A percentile compares a stretch with the other conserved stretches of the same genome.
Conservation (phyloP, 2,888 invertebrate species). For the Oligia fasciuncula region DNA sequence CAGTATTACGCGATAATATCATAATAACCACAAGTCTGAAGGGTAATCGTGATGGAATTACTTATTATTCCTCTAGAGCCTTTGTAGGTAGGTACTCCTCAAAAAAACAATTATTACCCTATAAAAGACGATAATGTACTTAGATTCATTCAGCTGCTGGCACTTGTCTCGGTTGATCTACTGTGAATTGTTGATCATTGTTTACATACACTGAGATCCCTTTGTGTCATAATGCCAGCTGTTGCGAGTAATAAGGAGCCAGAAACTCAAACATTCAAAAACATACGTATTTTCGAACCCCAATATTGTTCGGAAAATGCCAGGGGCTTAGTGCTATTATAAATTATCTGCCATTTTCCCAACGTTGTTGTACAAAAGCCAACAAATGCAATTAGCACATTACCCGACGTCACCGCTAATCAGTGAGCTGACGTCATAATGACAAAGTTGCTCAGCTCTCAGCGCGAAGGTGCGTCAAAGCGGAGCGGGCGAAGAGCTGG, state of each 20-base stretch:
- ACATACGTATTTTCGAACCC: background rate
- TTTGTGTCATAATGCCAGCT: background rate
- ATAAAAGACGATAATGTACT: background rate
- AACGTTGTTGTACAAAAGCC: background rate
- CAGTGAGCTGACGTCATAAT: constrained; percentile 37
- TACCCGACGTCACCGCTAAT: constrained; percentile 52
- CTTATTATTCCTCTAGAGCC: background rate
- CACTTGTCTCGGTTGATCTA: background rate
- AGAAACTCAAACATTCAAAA: background rate
- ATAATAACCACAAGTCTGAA: background rate
- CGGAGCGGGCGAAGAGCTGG: constrained; percentile 47
- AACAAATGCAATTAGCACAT: constrained; percentile 36
- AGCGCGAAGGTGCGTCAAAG: constrained; percentile 50
- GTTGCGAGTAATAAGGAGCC: background rate
- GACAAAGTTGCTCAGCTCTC: constrained; percentile 44
- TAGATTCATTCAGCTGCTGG: background rate
- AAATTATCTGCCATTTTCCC: background rate
- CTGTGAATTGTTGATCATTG: background rate
- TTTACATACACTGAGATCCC: background rate
- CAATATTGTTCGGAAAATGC: background rate
- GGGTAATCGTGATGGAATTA: background rate
- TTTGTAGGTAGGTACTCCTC: too few relatives aligned
- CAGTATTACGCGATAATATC: background rate
- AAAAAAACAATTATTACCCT: background rate
- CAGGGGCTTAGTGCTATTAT: background rate